Evolutionary conservation across 2,888 invertebrate species (phyloP).

Genomic region (Pseudococcus longispinus): DNA sequence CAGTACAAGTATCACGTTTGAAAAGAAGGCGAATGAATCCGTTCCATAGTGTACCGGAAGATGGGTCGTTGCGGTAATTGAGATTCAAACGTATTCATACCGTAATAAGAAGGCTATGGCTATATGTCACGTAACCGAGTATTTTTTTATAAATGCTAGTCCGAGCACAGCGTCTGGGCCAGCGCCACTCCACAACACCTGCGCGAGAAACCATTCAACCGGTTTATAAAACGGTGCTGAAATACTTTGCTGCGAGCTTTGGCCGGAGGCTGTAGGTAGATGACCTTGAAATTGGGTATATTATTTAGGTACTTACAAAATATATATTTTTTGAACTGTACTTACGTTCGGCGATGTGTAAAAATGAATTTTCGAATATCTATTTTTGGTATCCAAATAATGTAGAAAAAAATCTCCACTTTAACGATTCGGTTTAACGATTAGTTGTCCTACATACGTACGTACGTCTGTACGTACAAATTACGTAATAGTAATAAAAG

Average conservation of each 20-base stretch:
- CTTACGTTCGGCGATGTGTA: neutral
- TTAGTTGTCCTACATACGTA: conserved; percentile 24
- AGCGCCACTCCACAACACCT: neutral
- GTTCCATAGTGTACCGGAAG: neutral
- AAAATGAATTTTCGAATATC: neutral
- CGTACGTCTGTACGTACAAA: neutral
- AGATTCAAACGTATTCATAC: conserved; percentile 28
- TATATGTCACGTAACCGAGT: conserved; percentile 8
- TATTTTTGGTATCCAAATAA: neutral
- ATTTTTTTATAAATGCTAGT: neutral
- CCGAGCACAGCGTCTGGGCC: neutral
- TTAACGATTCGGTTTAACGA: neutral
- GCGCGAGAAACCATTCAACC: conserved; percentile 4
- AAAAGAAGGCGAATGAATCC: neutral
- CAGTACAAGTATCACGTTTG: neutral
- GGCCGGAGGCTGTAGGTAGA: neutral
- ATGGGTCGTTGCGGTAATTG: conserved; percentile 17
- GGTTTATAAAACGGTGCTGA: neutral
- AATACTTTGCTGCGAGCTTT: neutral
- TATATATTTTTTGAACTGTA: neutral
- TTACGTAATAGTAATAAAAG: conserved; percentile 31
- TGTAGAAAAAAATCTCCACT: neutral
- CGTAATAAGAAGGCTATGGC: neutral
- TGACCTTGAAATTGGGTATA: neutral
- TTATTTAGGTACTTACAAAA: neutral